Evolutionary conservation across 1,140 invertebrate species (phyloP), one percentile per base, ranked within the genome.

Genomic region (Drosophila erecta): DNA sequence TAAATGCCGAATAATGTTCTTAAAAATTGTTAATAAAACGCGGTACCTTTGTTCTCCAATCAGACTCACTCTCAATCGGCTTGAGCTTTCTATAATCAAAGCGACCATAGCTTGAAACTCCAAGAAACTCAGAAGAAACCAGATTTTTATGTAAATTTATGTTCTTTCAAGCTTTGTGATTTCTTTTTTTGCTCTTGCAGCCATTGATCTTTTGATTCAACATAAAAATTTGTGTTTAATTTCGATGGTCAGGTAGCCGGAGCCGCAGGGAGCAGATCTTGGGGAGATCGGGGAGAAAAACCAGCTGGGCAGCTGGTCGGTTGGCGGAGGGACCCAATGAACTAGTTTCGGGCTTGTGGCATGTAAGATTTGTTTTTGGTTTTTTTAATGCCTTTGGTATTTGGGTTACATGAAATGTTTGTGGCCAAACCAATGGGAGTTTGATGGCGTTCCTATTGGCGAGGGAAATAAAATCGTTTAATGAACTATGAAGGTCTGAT

Each of bases 61-160:
- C 76, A 76, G 50, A 74, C 56, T 86, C 77, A 77, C 81, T 86
- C 81, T 85, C 77, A 77, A 66, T 80, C 46, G 53, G 7, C 10
- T 50, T 22, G n/a, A 64, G 71, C 51, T 44, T 44, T 47, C 24
- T 35, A 46, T 60, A 71, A 71, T 53, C 55, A 47, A 35, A 27
- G 27, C 55, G 44, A 43, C 51, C 81, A 64, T 86, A 77, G 61
- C 17, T 17, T 73, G 50, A 12, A 33, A 51, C 40, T 65, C 14
- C 30, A 17, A 33, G 8, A 10, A 10, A 38, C 41, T 15, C 10
- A 12, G 12, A 33, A n/a, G 30, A 81, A 86, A 87, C 81, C 83
- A 87, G 81, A 87, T 79, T 76, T 78, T 43, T 87, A 86, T 86
- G 81, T 87, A 76, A 86, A 86, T 86, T 87, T 72, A 30, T 62